phyloP scores from a whole-genome alignment of 2,797 vertebrate species.

The Prunella strophiata region DNA sequence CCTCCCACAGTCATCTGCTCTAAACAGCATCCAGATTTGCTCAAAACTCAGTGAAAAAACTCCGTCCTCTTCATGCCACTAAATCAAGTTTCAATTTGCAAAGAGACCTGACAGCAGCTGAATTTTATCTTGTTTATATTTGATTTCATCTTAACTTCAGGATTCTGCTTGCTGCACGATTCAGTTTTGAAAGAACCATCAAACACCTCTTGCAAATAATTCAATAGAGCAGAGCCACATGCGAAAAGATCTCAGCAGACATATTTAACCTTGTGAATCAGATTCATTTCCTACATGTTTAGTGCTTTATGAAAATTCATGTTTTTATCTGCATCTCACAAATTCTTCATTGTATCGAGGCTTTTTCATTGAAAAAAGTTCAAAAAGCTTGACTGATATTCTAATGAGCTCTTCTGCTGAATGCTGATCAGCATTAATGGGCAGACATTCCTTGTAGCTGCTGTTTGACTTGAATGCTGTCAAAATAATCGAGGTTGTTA shows the following conservation, averaged over 20 bases:
- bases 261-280: constrained; percentile 48
- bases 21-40: background rate
- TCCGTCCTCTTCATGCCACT: background rate
- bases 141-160: background rate
- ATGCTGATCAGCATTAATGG: constrained; percentile 9
- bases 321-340: constrained; percentile 40
- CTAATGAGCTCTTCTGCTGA: background rate
- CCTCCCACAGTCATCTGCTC: background rate
- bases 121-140: constrained; percentile 24
- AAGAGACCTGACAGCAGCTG: background rate
- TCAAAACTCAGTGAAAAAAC: background rate
- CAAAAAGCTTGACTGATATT: constrained; percentile 3
- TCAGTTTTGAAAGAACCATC: constrained; percentile 30
- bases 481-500: constrained; percentile 35
- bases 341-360: constrained; percentile 6
- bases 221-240: background rate
- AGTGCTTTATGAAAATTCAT: constrained; percentile 45
- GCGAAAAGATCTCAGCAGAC: constrained; percentile 6
- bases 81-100: constrained; percentile 13
- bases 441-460: background rate
- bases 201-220: constrained; percentile 32
- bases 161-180: background rate
- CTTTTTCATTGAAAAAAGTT: constrained; percentile 16
- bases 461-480: constrained; percentile 35
- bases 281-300: constrained; percentile 53